Conservation (phyloP, 2,113 vertebrate species). For the Xyrauchen texanus region DNA sequence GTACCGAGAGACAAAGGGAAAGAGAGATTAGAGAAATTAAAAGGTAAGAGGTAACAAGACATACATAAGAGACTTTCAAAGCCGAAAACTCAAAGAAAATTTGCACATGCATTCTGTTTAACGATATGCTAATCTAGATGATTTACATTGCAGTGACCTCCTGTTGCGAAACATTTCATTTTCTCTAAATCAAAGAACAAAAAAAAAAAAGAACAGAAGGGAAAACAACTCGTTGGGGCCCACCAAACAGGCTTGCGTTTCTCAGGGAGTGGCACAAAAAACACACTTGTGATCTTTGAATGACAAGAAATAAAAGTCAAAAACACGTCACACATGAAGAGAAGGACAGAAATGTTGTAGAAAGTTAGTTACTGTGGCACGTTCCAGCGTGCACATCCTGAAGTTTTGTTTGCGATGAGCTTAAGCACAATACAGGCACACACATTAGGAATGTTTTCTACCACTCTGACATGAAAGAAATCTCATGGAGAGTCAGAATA, state of each 20-base stretch:
- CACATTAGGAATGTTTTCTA: not conserved
- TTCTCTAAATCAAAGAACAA: constrained; percentile 63
- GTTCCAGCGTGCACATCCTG: not conserved
- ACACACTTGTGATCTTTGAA: constrained; percentile 22
- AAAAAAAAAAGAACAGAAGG: constrained; percentile 68
- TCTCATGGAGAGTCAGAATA: constrained; percentile 18
- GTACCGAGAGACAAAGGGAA: not conserved
- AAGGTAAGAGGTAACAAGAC: constrained; percentile 1
- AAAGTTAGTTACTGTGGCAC: constrained; percentile 24
- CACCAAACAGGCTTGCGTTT: constrained; percentile 43
- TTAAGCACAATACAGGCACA: not conserved
- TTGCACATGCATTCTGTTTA: constrained; percentile 86
- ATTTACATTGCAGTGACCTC: constrained; percentile 86
- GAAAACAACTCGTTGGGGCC: constrained; percentile 56
- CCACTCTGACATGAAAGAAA: constrained; percentile 31
- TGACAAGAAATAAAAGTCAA: constrained; percentile 18
- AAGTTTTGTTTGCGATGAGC: not conserved
- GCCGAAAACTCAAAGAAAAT: constrained; percentile 73
- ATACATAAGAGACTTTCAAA: not conserved
- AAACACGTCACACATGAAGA: constrained; percentile 21
- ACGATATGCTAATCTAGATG: constrained; percentile 84
- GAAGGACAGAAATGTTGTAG: not conserved
- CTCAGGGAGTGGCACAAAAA: constrained; percentile 34
- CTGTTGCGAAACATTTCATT: constrained; percentile 78
- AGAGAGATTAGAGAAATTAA: constrained; percentile 15